A percentile compares a stretch with the other conserved stretches of the same genome.
phyloP scores from a whole-genome alignment of 2,888 invertebrate species.

The Therioaphis trifolii region DNA sequence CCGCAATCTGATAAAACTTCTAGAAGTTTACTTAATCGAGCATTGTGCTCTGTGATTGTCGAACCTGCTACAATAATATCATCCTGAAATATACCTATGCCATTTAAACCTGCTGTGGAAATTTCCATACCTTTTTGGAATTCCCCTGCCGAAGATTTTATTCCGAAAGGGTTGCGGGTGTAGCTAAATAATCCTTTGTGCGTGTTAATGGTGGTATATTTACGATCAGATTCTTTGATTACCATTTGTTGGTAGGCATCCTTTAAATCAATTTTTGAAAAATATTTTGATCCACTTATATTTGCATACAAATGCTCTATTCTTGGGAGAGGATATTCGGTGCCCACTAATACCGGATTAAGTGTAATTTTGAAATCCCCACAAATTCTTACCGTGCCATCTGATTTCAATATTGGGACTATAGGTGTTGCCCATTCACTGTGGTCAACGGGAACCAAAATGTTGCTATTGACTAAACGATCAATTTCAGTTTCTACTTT shows the following conservation, averaged over 20 bases:
- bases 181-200: conserved; percentile 13
- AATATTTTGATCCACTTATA: conserved; percentile 20
- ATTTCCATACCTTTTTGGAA: no score
- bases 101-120: no score
- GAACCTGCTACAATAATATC: no score
- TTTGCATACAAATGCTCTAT: background rate
- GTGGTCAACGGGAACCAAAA: no score
- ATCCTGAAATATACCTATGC: no score
- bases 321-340: conserved; percentile 5
- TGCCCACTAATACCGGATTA: conserved; percentile 7
- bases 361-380: conserved; percentile 34
- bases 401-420: background rate
- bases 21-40: no score
- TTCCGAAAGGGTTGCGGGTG: background rate
- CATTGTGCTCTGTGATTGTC: no score
- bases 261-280: conserved; percentile 24
- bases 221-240: background rate
- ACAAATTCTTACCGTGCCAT: conserved; percentile 22
- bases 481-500: no score
- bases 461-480: no score
- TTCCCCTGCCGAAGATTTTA: no score
- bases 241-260: conserved; percentile 10
- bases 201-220: conserved; percentile 3
- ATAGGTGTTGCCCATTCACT: no score
- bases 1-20: no score